These are phyloP conservation scores for Psittacula cyanocephala DNA, from an alignment of 2,113 vertebrate species.

Conservation along the genomic window DNA sequence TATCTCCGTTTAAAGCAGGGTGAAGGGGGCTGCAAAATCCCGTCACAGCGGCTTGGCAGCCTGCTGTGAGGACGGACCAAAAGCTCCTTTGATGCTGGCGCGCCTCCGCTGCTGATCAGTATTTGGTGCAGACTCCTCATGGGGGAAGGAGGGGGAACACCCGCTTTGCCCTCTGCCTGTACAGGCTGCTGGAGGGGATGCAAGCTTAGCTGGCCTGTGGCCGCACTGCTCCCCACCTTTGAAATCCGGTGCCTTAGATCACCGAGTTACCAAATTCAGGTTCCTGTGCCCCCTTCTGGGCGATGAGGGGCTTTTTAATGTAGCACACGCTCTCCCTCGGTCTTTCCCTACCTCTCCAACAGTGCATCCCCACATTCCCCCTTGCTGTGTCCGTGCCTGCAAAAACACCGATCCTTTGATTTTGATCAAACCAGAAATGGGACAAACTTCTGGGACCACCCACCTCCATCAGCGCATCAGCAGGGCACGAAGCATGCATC, in stretches of 20 bases:
- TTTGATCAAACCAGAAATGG: background rate
- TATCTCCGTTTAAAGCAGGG: background rate
- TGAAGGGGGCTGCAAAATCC: background rate
- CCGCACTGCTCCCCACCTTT: background rate
- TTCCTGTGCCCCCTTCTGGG: background rate
- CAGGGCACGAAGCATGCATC: accelerated
- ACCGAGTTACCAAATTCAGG: background rate
- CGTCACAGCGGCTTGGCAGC: background rate
- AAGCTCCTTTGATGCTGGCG: background rate
- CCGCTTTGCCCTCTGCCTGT: background rate
- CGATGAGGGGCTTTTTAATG: background rate
- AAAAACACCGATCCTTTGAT: accelerated
- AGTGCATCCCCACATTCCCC: background rate
- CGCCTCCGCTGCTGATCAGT: background rate
- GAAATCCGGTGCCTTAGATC: background rate
- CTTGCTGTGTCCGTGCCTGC: background rate
- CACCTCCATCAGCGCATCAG: background rate
- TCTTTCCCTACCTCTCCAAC: background rate
- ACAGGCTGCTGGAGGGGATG: background rate
- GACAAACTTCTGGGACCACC: background rate
- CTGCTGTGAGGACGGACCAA: background rate
- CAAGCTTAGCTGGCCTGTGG: background rate
- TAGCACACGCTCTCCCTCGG: background rate
- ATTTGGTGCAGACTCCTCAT: background rate
- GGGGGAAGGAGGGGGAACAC: background rate